Base-by-base conservation (phyloP, 2,113 vertebrate species). In the Epinephelus lanceolatus region DNA sequence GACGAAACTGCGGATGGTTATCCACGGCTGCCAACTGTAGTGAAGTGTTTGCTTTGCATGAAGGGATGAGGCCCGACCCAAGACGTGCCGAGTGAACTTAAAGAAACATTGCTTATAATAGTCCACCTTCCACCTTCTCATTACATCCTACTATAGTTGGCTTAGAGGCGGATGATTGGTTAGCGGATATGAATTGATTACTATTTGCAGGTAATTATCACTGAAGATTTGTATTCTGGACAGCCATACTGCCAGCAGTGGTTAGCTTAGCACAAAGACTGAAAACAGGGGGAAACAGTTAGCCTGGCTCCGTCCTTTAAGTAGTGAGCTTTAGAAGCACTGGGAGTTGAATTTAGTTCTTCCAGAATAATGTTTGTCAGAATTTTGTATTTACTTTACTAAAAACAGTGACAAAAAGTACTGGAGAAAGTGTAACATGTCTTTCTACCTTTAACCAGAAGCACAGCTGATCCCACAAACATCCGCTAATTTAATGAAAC, bases 211-310 rank as follows among this genome's bases (percentile, higher is more conserved):
- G 33, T 37, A 37, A 37, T 37, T 37, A 37, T 37, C 33, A 37
- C 33, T 37, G 33, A 37, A 37, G 33, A 6, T 37, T 37, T 37
- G 33, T 7, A 37, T 37, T 37, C 6, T 6, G 33, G 33, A 37
- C 33, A 37, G 33, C 33, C 6, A 1, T 37, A 37, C 33, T 37
- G 67, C 13, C 37, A 65, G n/a, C 12, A 27, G 51, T 0, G 11
- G 37, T 47, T 70, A 33, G 18, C 25, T 69, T 65, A 33, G 66
- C 73, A 71, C 33, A 17, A 53, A 81, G 45, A 27, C 23, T 47
- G 15, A 5, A 71, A 45, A 23, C 13, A 21, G 2, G 21, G 5
- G 37, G 13, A 14, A 37, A 49, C 37, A 6, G 7, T 40, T 57
- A 52, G 3, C 56, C 5, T 18, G 33, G 23, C 23, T 70, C 19